Evolutionary conservation across 1,140 invertebrate species (phyloP), one percentile per base, ranked within the genome.

Genomic region (Cecropterus lyciades): DNA sequence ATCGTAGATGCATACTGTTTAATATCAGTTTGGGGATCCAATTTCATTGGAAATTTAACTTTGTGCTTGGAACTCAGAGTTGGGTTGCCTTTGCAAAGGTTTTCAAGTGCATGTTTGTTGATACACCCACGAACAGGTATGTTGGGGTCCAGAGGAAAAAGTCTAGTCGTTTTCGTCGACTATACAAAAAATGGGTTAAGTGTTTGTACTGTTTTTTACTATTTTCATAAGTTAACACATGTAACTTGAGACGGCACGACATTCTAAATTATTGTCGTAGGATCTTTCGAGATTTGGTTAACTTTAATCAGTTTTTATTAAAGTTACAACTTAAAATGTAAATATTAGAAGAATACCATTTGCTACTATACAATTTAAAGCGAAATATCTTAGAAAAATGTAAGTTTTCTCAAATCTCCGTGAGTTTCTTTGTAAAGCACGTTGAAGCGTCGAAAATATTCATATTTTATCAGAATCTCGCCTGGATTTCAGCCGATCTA

Each of bases 121-220:
- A 63, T 63, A 63, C 55, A 57, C 53, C 66, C 65, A 67, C 56
- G 63, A 48, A 70, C 79, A 80, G 76, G 80, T 81, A 80, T 51
- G 59, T 60, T 65, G 64, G 67, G 74, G 75, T 57, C 72, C 53
- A 57, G 63, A 65, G 65, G 53, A 79, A 80, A 79, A 75, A 70
- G 56, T 79, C 81, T 81, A 70, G 63, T 46, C 52, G 73, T 80
- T 81, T 82, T 81, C 79, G 73, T 79, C 62, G 72, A 79, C 72
- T 67, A 69, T 56, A 75, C 60, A 82, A 82, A 85, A 82, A 85
- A 82, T 81, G 79, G 82, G 80, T 82, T 82, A 82, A 84, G 79
- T 81, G 77, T 82, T 81, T 79, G 71, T 72, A 77, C 72, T 77
- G 74, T 75, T 78, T 80, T 81, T 80, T 74, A 51, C 48, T 63